A percentile compares a stretch with the other conserved stretches of the same genome.
These are phyloP conservation scores for Penaeus monodon DNA, from an alignment of 2,888 invertebrate species.

Conservation along the genomic window DNA sequence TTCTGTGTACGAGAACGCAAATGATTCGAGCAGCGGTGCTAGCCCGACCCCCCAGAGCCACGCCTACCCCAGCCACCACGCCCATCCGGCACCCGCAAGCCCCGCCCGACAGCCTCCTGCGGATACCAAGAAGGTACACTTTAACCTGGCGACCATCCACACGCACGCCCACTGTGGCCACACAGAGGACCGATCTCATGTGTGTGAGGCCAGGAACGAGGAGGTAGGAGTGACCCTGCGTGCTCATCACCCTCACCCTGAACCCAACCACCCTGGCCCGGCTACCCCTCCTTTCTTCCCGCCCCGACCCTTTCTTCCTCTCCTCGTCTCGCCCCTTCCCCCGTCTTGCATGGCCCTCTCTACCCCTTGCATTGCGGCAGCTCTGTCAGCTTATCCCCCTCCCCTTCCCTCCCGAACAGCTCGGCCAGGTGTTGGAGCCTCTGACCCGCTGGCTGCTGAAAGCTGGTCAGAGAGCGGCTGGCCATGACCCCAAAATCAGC, in stretches of 20 bases:
- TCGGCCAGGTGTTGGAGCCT: too few species aligned
- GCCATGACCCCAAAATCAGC: too few species aligned
- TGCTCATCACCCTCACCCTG: not conserved
- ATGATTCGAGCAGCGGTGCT: slow-evolving; percentile 34
- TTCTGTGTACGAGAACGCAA: slow-evolving; percentile 63
- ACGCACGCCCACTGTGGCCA: slow-evolving; percentile 27
- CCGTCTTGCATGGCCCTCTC: not conserved
- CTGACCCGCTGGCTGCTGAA: too few species aligned
- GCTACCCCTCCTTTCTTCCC: not conserved
- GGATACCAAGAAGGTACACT: slow-evolving; percentile 61
- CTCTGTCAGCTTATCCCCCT: not conserved
- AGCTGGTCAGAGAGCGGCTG: too few species aligned
- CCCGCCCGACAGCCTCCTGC: slow-evolving; percentile 27
- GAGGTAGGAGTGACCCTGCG: slow-evolving; percentile 46
- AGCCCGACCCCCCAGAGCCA: slow-evolving; percentile 25
- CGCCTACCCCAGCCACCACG: slow-evolving; percentile 12
- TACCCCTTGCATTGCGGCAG: not conserved
- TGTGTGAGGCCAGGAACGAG: slow-evolving; percentile 63
- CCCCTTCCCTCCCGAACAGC: not conserved
- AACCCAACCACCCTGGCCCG: not conserved
- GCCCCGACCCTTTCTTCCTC: not conserved
- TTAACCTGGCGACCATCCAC: slow-evolving; percentile 52
- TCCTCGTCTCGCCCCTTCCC: not conserved
- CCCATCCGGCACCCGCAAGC: slow-evolving; percentile 38
- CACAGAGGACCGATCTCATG: slow-evolving; percentile 31